phyloP scores from a whole-genome alignment of 1,140 invertebrate species.

The Lordiphosa stackelbergi region DNA sequence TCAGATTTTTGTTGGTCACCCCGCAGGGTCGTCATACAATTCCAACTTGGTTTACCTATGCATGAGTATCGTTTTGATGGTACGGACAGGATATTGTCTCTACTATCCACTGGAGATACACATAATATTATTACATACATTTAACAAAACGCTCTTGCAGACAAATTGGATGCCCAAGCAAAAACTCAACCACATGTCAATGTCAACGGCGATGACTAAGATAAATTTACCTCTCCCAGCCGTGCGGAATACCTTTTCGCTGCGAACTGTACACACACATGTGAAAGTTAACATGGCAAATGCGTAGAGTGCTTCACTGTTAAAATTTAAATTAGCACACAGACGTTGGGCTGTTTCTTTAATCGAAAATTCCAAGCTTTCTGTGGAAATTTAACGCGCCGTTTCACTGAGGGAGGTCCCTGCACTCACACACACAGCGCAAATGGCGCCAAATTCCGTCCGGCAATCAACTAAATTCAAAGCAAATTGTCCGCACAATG shows the following conservation, averaged over 20 bases:
- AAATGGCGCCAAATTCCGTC: conserved; percentile 69
- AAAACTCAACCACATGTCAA: conserved; percentile 61
- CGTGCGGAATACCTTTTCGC: not conserved
- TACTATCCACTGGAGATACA: not conserved
- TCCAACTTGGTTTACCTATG: not conserved
- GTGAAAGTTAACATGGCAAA: conserved; percentile 2
- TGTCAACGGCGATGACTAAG: conserved; percentile 71
- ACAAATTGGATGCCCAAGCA: conserved; percentile 8
- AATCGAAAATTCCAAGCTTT: conserved; percentile 51
- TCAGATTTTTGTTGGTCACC: not conserved
- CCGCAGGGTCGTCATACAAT: no score
- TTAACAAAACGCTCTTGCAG: conserved; percentile 15
- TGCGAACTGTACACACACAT: not conserved
- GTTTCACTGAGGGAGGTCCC: conserved; percentile 8
- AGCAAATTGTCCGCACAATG: conserved; percentile 70
- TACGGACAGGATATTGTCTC: not conserved
- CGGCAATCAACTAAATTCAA: conserved; percentile 73
- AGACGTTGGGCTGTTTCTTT: conserved; percentile 27
- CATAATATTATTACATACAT: conserved; percentile 4
- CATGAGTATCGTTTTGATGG: not conserved
- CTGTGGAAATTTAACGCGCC: conserved; percentile 53
- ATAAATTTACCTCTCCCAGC: conserved; percentile 45
- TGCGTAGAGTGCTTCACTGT: conserved; percentile 1
- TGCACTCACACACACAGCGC: conserved; percentile 11
- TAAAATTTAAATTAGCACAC: conserved; percentile 59